A percentile compares a stretch with the other conserved stretches of the same genome.
Evolutionary conservation across 2,113 vertebrate genomes (phyloP).

Genomic region (Eonycteris spelaea): DNA sequence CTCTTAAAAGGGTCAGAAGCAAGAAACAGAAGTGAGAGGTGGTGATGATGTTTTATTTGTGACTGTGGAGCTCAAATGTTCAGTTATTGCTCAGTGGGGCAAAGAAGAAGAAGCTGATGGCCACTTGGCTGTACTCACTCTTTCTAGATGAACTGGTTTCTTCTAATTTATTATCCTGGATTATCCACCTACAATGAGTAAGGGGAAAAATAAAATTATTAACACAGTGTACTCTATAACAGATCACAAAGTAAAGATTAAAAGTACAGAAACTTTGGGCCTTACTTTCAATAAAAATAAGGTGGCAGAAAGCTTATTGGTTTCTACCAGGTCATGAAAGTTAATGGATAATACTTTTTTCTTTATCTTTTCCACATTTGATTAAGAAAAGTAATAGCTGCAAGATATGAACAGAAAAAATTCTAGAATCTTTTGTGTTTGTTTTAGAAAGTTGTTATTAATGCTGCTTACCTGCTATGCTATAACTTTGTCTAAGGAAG

Average conservation of each 20-base stretch:
- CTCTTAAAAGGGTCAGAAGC: background rate
- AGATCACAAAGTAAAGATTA: background rate
- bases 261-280: background rate
- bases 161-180: background rate
- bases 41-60: background rate
- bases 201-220: background rate
- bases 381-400: conserved; percentile 1
- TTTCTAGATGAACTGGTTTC: background rate
- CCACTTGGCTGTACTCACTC: background rate
- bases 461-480: background rate
- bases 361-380: background rate
- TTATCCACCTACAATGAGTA: background rate
- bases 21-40: background rate
- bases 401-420: background rate
- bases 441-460: background rate
- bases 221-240: background rate
- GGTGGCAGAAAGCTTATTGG: background rate
- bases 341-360: background rate
- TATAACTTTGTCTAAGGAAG: background rate
- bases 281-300: background rate
- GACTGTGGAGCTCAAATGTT: background rate
- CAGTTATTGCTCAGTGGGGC: background rate
- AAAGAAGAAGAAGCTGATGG: background rate
- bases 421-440: background rate
- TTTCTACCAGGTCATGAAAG: background rate